Conservation (phyloP, 1,140 invertebrate species). For the Metopolophium dirhodum region DNA sequence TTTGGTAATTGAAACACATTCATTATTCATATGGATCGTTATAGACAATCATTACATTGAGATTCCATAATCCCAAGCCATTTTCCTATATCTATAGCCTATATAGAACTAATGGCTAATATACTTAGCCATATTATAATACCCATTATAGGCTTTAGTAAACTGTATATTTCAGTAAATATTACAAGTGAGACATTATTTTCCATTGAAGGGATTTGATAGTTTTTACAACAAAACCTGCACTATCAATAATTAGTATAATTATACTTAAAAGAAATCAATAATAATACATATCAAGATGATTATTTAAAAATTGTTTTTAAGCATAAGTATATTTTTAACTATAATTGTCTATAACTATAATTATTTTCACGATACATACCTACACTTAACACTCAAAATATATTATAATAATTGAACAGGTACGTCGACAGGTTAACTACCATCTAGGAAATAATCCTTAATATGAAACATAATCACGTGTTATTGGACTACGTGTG, state of each 20-base stretch:
- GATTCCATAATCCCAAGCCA: too few relatives aligned
- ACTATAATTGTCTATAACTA: too few relatives aligned
- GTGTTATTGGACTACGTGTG: neutral
- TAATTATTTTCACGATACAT: neutral
- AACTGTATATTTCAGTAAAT: too few relatives aligned
- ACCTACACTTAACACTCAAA: neutral
- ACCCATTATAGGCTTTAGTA: too few relatives aligned
- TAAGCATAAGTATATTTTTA: too few relatives aligned
- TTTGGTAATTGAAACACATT: too few relatives aligned
- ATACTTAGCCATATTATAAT: too few relatives aligned
- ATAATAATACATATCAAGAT: neutral
- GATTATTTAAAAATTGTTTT: neutral
- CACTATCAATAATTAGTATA: neutral
- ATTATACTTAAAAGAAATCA: neutral
- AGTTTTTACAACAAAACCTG: neutral
- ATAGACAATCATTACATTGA: too few relatives aligned
- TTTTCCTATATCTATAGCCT: too few relatives aligned
- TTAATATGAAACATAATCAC: constrained; percentile 12
- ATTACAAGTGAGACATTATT: neutral
- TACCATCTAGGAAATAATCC: neutral
- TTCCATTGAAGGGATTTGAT: neutral
- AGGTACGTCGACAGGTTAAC: neutral
- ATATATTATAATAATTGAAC: neutral
- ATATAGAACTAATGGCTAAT: too few relatives aligned
- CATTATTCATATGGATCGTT: too few relatives aligned